Base-by-base conservation (phyloP, 2,113 vertebrate genomes). In the Microcebus murinus region DNA sequence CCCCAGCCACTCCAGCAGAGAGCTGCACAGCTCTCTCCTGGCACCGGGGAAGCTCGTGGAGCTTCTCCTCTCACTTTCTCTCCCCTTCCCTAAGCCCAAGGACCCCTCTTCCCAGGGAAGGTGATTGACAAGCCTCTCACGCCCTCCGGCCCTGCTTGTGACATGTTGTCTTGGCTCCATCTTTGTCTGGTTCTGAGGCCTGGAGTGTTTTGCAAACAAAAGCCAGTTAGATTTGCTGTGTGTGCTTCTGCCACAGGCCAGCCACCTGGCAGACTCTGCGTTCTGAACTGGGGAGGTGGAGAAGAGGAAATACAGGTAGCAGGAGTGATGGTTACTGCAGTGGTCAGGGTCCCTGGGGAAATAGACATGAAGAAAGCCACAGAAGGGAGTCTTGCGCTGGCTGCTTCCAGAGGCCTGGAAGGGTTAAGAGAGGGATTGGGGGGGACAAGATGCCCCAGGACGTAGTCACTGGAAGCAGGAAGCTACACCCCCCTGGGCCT, bases 341-440 rank as follows among this genome's bases (percentile, higher is more conserved):
- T 0, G 8, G 48, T 57, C 36, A 57, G 17, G 31, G 23, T 31
- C 63, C 14, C 10, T 10, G 61, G 73, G 73, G 29, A 27, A 87
- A 29, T 7, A 34, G 36, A 25, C 23, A 3, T 20, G 34, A 21
- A n/a, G 18, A 23, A 10, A 84, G 29, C n/a, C 21, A 29, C 8
- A 0, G 3, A 67, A 83, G 84, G 36, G 13, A 15, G 29, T 50
- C 76, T 36, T 52, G 9, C 9, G 15, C 8, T 14, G 11, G 1
- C 2, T 84, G n/a, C 27, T 17, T 55, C 3, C 8, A 10, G 13
- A 27, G 0, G 6, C 17, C 9, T 4, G 18, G 27, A 14, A 67
- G 29, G 20, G 34, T 27, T 52, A 52, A 81, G 76, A 88, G 68
- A 74, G 11, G 18, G 1, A 11, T 1, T 2, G 1, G 45, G 45